Evolutionary conservation across 2,888 invertebrate species (phyloP).

Genomic region (Spisula solida): DNA sequence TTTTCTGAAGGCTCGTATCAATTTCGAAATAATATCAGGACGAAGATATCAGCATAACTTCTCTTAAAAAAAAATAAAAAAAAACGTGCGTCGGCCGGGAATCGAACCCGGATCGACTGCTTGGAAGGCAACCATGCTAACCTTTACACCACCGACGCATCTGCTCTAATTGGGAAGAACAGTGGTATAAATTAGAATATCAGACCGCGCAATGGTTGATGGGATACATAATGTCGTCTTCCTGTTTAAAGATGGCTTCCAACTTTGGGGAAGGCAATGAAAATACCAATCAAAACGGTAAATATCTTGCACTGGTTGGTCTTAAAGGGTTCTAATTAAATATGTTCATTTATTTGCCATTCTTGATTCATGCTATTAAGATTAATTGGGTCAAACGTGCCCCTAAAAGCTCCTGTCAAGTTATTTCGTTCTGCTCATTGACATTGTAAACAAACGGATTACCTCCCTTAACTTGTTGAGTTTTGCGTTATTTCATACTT

Average conservation of each 20-base stretch:
- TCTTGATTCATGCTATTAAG: background rate
- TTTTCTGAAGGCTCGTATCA: too few relatives aligned
- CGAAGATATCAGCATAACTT: too few relatives aligned
- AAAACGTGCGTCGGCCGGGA: slow-evolving; percentile 49
- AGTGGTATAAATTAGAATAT: background rate
- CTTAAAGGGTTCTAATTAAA: background rate
- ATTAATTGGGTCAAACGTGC: background rate
- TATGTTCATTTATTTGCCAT: background rate
- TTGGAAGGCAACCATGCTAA: slow-evolving; percentile 55
- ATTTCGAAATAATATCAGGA: too few relatives aligned
- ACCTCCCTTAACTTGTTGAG: slow-evolving; percentile 21
- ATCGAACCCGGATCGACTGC: slow-evolving; percentile 54
- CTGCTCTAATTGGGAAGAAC: background rate
- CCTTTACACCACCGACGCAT: slow-evolving; percentile 53
- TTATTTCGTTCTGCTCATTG: slow-evolving; percentile 15
- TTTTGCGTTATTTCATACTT: background rate
- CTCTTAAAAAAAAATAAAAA: background rate
- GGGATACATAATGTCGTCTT: slow-evolving; percentile 43
- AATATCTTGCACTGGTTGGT: background rate
- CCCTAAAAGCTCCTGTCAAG: background rate
- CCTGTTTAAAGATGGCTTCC: slow-evolving; percentile 74
- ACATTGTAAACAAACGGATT: slow-evolving; percentile 41
- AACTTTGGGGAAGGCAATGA: slow-evolving; percentile 61
- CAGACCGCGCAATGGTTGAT: slow-evolving; percentile 4
- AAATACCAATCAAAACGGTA: slow-evolving; percentile 61